Evolutionary conservation across 2,797 vertebrate species (phyloP), one percentile per base, ranked within the genome.

Genomic region (Lagocephalus sceleratus): DNA sequence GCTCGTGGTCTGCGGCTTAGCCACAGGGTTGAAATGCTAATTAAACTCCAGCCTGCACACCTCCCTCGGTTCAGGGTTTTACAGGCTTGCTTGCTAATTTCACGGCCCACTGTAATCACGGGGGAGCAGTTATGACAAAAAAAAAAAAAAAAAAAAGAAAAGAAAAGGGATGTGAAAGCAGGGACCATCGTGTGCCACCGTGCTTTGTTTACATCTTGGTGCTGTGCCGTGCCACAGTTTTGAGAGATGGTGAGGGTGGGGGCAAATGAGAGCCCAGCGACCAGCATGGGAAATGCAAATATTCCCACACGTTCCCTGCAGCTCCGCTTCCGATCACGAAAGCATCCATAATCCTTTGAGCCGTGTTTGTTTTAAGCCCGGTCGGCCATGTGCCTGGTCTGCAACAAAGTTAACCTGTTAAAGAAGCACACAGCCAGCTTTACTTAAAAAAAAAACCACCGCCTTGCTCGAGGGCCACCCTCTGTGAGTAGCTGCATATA

Each of bases 31-130:
- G 75, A 83, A 79, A 84, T 59, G 71, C 76, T 81, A 86, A 89
- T 88, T 85, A 83, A 86, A 87, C 73, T 69, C 35, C 69, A 72
- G 68, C 51, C 38, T 23, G 61, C 68, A 73, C 77, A 76, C 70
- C 59, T 78, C 66, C 66, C 67, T 73, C 22, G 64, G 66, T 74
- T 83, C 64, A 22, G 40, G 51, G 51, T 85, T 87, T 66, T 85
- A 86, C 69, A 74, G 76, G 58, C 74, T 41, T 3, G 43, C 68
- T 75, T 20, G 76, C 83, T 87, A 87, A 89, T 89, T 88, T 90
- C 82, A 89, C 77, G 70, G 82, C 61, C 71, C 12, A 8, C 76
- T 54, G 53, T 82, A 81, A 87, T 85, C 56, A 73, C 69, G 49
- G 17, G 2, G 17, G 16, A 42, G 12, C 16, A 42, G n/a, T n/a